Evolutionary conservation across 2,797 vertebrate genomes (phyloP).

Genomic region (Linurgus olivaceus): DNA sequence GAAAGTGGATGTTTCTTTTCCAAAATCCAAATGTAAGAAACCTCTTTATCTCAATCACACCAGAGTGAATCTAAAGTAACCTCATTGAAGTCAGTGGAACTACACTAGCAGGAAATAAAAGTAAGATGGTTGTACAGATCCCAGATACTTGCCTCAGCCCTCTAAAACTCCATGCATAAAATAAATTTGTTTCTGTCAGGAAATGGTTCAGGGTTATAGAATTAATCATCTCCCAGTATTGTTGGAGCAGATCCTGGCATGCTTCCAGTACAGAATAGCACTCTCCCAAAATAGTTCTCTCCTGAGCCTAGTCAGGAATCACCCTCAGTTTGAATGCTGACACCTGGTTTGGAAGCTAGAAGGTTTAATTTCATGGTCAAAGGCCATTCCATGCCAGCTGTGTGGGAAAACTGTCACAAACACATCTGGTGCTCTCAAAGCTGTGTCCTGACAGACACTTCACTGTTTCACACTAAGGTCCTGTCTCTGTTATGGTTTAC

Average conservation of each 20-base stretch:
- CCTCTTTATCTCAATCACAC: background rate
- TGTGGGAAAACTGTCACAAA: background rate
- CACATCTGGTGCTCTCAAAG: background rate
- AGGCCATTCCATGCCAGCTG: background rate
- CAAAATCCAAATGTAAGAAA: background rate
- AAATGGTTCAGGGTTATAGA: background rate
- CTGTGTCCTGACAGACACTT: background rate
- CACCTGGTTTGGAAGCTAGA: slow-evolving; percentile 13
- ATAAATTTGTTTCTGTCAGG: background rate
- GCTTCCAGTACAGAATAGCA: background rate
- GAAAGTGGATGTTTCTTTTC: background rate
- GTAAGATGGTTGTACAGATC: background rate
- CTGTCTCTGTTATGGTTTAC: background rate
- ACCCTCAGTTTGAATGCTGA: background rate
- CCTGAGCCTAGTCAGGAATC: background rate
- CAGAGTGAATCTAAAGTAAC: background rate
- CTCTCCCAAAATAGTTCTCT: background rate
- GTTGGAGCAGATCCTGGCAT: background rate
- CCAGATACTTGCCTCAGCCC: background rate
- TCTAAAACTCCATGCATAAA: background rate
- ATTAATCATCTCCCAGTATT: background rate
- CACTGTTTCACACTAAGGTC: background rate
- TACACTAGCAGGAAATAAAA: background rate
- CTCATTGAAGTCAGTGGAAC: background rate
- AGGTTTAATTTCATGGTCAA: background rate